Percentiles rank a stretch among this genome's conserved stretches.
These are phyloP conservation scores for Rhombomys opimus DNA, from an alignment of 2,113 vertebrate genomes.

Conservation along the genomic window DNA sequence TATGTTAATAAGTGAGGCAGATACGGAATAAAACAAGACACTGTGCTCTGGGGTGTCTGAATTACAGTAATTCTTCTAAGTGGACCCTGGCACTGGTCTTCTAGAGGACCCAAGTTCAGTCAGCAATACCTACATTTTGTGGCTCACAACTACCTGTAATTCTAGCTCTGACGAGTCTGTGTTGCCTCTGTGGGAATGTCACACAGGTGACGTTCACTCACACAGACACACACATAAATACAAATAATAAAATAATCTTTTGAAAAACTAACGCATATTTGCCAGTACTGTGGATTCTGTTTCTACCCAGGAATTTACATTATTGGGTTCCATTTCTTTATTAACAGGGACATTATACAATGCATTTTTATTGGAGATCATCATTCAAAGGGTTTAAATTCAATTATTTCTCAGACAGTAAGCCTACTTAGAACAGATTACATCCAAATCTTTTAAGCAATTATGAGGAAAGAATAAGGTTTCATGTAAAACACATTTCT, in stretches of 20 bases:
- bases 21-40: neutral
- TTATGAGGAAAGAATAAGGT: slow-evolving; percentile 28
- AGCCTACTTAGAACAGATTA: neutral
- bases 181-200: neutral
- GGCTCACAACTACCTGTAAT: neutral
- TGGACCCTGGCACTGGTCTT: too few relatives aligned
- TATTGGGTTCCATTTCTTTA: neutral
- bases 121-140: too few relatives aligned
- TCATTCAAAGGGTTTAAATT: slow-evolving; percentile 58
- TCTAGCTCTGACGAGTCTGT: neutral
- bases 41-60: neutral
- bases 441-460: slow-evolving; percentile 42
- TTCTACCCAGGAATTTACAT: slow-evolving; percentile 21
- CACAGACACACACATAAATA: neutral
- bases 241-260: neutral
- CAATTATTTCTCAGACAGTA: slow-evolving; percentile 56
- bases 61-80: neutral
- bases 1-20: neutral
- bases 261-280: neutral
- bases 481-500: slow-evolving; percentile 21
- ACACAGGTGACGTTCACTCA: neutral
- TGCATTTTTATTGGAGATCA: slow-evolving; percentile 2
- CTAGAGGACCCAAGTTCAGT: neutral
- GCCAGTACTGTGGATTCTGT: neutral
- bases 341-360: neutral